These are phyloP conservation scores for Tachystola acroxantha DNA, from an alignment of 2,888 invertebrate species.

Conservation along the genomic window DNA sequence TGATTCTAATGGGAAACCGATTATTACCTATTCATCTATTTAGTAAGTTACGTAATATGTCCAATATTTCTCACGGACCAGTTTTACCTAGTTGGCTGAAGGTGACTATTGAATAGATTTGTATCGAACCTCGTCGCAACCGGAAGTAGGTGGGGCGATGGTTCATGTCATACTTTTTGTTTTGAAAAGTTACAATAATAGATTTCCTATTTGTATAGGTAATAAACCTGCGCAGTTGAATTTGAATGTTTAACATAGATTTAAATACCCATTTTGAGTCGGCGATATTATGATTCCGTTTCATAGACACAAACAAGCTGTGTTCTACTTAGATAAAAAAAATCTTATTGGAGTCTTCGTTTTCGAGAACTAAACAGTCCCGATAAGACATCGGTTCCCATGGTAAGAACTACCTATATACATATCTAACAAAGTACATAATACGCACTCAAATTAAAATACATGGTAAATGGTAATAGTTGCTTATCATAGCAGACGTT, in stretches of 20 bases:
- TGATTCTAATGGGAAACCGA: not conserved
- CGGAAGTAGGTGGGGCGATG: conserved; percentile 63
- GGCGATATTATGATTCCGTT: not conserved
- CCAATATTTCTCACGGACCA: conserved; percentile 59
- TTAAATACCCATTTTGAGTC: not conserved
- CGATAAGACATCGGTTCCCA: conserved; percentile 52
- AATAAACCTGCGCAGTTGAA: conserved; percentile 5
- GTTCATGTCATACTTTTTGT: conserved; percentile 57
- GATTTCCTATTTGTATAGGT: conserved; percentile 3
- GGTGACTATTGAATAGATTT: conserved; percentile 62
- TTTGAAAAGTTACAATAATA: conserved; percentile 39
- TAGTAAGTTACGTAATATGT: conserved; percentile 6
- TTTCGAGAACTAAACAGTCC: conserved; percentile 3
- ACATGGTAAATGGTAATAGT: conserved; percentile 48
- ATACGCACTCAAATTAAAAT: conserved; percentile 60
- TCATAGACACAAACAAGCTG: not conserved
- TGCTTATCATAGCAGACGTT: conserved; percentile 66
- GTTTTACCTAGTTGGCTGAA: conserved; percentile 53
- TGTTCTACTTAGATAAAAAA: conserved; percentile 5
- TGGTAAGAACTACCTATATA: conserved; percentile 30
- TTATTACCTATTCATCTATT: conserved; percentile 1
- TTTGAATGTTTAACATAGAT: conserved; percentile 3
- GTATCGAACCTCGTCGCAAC: conserved; percentile 42
- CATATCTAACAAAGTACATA: conserved; percentile 19
- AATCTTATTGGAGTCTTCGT: conserved; percentile 7